Evolutionary conservation across 2,888 invertebrate genomes (phyloP).

Genomic region (Mechanitis mazaeus): DNA sequence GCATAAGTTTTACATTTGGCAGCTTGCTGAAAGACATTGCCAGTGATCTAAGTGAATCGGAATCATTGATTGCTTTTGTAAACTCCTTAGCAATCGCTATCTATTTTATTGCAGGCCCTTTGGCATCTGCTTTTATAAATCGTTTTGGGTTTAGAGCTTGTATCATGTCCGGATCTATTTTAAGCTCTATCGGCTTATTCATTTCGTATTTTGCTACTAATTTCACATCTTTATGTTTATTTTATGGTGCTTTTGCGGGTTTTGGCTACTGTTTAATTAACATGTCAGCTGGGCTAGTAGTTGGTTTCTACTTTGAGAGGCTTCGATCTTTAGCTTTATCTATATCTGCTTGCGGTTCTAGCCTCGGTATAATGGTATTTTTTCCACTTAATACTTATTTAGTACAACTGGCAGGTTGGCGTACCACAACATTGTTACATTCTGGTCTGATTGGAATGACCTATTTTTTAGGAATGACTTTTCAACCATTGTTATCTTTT

Average conservation of each 20-base stretch:
- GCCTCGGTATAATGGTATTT: constrained; percentile 57
- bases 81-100: constrained; percentile 60
- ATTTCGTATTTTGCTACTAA: constrained; percentile 51
- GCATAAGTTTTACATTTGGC: constrained; percentile 59
- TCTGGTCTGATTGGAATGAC: constrained; percentile 53
- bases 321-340: constrained; percentile 56
- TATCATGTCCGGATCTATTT: constrained; percentile 56
- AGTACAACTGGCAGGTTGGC: constrained; percentile 56
- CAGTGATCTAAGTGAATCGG: constrained; percentile 43
- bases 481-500: constrained; percentile 55
- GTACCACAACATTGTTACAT: constrained; percentile 53
- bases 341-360: constrained; percentile 55
- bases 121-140: constrained; percentile 63
- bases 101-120: constrained; percentile 55
- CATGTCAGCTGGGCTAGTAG: constrained; percentile 54
- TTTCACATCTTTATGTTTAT: constrained; percentile 45
- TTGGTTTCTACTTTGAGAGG: constrained; percentile 68
- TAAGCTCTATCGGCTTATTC: constrained; percentile 49
- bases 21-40: constrained; percentile 52
- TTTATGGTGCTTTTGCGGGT: constrained; percentile 56
- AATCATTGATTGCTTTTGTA: constrained; percentile 50
- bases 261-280: constrained; percentile 58
- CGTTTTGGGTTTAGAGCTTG: constrained; percentile 64
- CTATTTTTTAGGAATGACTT: constrained; percentile 59
- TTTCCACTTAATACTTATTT: constrained; percentile 54